Evolutionary conservation across 2,113 vertebrate species (phyloP).

Genomic region (Dolichallabes microphthalmus): DNA sequence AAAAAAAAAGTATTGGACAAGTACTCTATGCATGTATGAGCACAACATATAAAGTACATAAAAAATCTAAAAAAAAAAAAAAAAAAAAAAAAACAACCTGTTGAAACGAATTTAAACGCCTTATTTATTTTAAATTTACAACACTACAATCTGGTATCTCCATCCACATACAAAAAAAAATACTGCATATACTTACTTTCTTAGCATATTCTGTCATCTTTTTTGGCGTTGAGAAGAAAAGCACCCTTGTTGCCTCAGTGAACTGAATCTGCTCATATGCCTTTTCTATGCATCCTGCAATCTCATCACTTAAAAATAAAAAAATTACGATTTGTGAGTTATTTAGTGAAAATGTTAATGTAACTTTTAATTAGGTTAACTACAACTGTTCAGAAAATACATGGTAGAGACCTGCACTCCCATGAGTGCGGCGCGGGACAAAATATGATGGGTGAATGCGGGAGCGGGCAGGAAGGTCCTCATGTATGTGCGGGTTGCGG

Average conservation of each 20-base stretch:
- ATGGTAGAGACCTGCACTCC: too few relatives aligned
- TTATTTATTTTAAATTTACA: neutral
- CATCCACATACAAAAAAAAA: neutral
- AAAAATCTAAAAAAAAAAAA: neutral
- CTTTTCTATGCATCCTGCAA: slow-evolving; percentile 91
- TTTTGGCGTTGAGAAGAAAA: slow-evolving; percentile 87
- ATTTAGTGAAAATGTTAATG: neutral
- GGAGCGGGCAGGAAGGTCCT: too few relatives aligned
- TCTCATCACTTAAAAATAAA: slow-evolving; percentile 80
- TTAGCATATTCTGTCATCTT: slow-evolving; percentile 94
- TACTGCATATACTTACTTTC: slow-evolving; percentile 72
- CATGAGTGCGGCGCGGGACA: too few relatives aligned
- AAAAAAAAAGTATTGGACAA: neutral
- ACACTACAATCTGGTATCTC: neutral
- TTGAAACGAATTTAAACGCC: neutral
- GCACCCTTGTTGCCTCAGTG: slow-evolving; percentile 83
- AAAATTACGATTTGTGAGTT: neutral
- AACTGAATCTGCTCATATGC: slow-evolving; percentile 92
- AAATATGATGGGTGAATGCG: too few relatives aligned
- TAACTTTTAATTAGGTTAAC: neutral
- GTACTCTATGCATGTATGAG: neutral
- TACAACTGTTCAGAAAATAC: neutral
- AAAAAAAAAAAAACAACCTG: neutral
- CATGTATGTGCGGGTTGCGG: too few relatives aligned
- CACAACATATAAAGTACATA: neutral